phyloP scores from a whole-genome alignment of 2,888 invertebrate genomes.

The Polydesmus complanatus region DNA sequence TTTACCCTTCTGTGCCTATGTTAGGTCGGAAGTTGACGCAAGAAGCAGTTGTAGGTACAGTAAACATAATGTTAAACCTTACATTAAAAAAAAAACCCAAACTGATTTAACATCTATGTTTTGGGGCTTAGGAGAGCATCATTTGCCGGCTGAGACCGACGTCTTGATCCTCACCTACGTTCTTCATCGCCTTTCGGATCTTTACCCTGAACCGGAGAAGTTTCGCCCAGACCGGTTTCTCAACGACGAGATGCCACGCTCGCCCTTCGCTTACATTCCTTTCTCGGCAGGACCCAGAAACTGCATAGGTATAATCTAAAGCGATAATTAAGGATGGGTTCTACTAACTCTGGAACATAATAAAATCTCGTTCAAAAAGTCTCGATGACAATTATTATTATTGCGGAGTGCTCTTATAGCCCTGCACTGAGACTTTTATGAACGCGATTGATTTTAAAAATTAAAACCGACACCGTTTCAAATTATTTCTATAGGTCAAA shows the following conservation, averaged over 20 bases:
- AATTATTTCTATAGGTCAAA: slow-evolving; percentile 9
- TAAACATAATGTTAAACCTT: not conserved
- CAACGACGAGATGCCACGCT: not conserved
- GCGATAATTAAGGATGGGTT: too few relatives aligned
- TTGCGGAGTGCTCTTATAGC: not conserved
- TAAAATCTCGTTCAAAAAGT: not conserved
- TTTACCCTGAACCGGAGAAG: not conserved
- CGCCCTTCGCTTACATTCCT: slow-evolving; percentile 13
- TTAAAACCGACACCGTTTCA: not conserved
- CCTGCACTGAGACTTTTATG: not conserved
- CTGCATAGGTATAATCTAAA: slow-evolving; percentile 18
- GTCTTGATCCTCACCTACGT: not conserved
- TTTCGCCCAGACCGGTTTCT: slow-evolving; percentile 6
- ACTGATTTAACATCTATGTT: not conserved
- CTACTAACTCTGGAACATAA: not conserved
- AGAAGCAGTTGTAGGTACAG: slow-evolving; percentile 5
- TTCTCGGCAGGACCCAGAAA: slow-evolving; percentile 19
- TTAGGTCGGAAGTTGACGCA: slow-evolving; percentile 2
- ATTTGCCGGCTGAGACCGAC: not conserved
- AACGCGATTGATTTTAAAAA: not conserved
- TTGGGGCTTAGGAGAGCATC: slow-evolving; percentile 5
- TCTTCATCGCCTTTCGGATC: not conserved
- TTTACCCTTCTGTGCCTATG: slow-evolving; percentile 9
- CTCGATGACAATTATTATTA: not conserved
- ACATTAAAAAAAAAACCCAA: not conserved